These are phyloP conservation scores for Cryptus viduatorius DNA, from an alignment of 2,888 invertebrate species.

Conservation along the genomic window DNA sequence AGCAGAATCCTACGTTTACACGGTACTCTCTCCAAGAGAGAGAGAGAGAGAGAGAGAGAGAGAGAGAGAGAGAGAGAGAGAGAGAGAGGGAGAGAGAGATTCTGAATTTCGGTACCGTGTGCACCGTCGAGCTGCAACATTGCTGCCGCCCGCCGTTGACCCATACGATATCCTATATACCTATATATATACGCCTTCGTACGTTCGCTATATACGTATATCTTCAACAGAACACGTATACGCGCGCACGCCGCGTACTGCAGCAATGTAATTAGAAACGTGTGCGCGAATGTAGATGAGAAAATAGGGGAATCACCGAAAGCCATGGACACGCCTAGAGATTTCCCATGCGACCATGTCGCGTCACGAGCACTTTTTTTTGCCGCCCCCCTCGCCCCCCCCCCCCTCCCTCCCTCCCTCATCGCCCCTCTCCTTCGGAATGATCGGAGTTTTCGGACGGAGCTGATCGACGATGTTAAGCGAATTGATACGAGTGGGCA, in stretches of 20 bases:
- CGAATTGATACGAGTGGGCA: not conserved
- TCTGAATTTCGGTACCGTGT: constrained; percentile 62
- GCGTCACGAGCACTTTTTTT: constrained; percentile 15
- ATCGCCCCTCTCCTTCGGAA: too few relatives aligned
- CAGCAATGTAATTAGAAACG: constrained; percentile 33
- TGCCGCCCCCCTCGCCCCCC: too few relatives aligned
- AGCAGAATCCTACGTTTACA: constrained; percentile 32
- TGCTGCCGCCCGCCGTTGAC: constrained; percentile 58
- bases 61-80: constrained; percentile 38
- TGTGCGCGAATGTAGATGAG: constrained; percentile 24
- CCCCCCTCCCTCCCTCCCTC: too few relatives aligned
- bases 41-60: constrained; percentile 46
- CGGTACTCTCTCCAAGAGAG: not conserved
- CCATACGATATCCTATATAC: constrained; percentile 40
- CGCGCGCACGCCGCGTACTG: constrained; percentile 7
- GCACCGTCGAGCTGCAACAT: constrained; percentile 53
- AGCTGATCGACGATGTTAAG: not conserved
- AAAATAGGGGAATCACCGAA: constrained; percentile 10
- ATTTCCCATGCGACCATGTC: constrained; percentile 63
- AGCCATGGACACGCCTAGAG: constrained; percentile 56
- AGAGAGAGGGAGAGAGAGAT: constrained; percentile 47
- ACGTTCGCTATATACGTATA: constrained; percentile 6
- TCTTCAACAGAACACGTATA: not conserved
- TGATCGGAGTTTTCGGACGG: not conserved
- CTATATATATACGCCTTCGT: not conserved